Evolutionary conservation across 92 coral and sea anemone species (phyloP), one percentile per base, ranked within the genome.

Genomic region (Desmophyllum pertusum): DNA sequence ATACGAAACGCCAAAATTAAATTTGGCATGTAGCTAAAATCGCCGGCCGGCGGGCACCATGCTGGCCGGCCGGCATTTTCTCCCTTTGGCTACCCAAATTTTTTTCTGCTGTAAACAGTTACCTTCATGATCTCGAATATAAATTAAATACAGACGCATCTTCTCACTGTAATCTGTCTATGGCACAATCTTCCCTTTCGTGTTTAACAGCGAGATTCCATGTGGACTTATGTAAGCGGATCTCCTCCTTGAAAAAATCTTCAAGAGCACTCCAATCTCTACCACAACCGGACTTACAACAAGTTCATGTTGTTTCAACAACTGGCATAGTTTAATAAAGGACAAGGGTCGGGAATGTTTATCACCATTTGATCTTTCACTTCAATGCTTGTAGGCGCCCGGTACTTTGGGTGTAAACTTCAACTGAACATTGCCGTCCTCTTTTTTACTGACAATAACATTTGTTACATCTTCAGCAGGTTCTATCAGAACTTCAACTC

Each of bases 291-390:
- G n/a, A n/a, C n/a, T n/a, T n/a, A 55, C 62, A 4, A 55, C 62
- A 55, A 55, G 62, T 55, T 23, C 62, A 23, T 29, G 62, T 55
- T 55, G 27, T 23, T 55, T 55, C 11, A n/a, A n/a, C n/a, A n/a
- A 55, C 62, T 29, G 21, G 62, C 62, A 55, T 11, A 23, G 30
- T 21, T n/a, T n/a, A n/a, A n/a, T 8, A 55, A 55, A 23, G 62
- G 30, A 55, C 30, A 55, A n/a, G n/a, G 30, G 63, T 55, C 0
- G 29, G 62, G 23, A 55, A n/a, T n/a, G 62, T 55, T 55, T 55
- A 55, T 55, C 62, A 29, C 62, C 62, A 55, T 55, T n/a, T 55
- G 62, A 55, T 23, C 30, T 55, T n/a, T 55, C 62, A 55, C 62
- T 55, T 55, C 62, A 23, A 55, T 55, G 29, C 30, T n/a, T 55